Conservation (phyloP, 2,113 vertebrate genomes). For the Phaethon lepturus region DNA sequence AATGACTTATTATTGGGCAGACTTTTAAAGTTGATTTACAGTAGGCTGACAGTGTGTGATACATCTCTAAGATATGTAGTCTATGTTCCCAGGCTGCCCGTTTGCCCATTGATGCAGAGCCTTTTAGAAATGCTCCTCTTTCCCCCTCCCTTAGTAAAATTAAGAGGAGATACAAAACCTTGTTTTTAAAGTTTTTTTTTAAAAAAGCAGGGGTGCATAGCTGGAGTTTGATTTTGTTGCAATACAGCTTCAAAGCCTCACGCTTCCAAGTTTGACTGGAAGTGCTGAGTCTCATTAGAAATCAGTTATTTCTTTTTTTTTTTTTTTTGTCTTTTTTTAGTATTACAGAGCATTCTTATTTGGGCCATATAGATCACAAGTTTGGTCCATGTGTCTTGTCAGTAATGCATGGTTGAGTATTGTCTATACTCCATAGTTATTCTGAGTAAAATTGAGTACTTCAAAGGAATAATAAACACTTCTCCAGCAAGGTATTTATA, state of each 20-base stretch:
- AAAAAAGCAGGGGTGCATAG: neutral
- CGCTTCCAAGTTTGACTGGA: neutral
- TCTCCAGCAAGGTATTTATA: neutral
- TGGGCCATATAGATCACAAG: neutral
- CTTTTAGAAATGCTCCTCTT: neutral
- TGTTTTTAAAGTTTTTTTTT: neutral
- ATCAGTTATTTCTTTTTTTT: neutral
- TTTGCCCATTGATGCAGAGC: neutral
- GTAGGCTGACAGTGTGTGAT: accelerated
- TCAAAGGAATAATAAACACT: neutral
- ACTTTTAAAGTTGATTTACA: neutral
- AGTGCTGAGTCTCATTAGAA: neutral
- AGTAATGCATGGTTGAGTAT: neutral
- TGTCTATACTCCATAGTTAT: neutral
- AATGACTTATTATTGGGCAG: neutral
- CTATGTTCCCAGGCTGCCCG: neutral
- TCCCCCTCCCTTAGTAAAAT: neutral
- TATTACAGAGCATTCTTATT: neutral
- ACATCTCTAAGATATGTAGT: neutral
- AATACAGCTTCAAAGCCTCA: neutral
- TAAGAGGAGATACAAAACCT: neutral
- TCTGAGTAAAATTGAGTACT: neutral
- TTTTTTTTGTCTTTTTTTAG: neutral
- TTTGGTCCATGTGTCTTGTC: neutral
- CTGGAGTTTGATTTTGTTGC: neutral